Base-by-base conservation (phyloP, 2,888 invertebrate species). In the Apotomis capreana region DNA sequence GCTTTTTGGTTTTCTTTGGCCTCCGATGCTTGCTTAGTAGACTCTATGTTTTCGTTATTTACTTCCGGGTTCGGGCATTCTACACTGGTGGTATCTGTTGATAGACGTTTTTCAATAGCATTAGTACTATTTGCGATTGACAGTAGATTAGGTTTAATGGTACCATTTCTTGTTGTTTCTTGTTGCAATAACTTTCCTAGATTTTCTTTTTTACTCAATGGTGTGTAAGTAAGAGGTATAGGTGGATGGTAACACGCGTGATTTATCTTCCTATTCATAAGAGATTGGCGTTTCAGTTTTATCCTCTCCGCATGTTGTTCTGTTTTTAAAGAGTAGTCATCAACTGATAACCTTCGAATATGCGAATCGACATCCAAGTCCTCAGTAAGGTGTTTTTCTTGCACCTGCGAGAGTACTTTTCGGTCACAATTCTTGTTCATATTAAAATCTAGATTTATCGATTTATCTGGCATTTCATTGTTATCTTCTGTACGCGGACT, bases 201-300 rank as follows among this genome's bases (percentile, higher is more conserved):
- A 73, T 72, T 69, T 49, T 52, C 15, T 58, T 73, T 69, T 54
- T 63, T 72, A 46, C 52, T 63, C 5, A 79, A 74, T 40, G 89
- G 86, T 51, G 77, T 73, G 76, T 89, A 91, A 12, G 78, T 77
- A 49, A 92, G 79, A 10, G 90, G 82, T 71, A 92, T 92, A 0
- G 87, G 80, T 58, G 83, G 79, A 52, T 78, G 74, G 57, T 77
- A 74, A 70, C 78, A 84, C 15, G 75, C 74, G 77, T 86, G 82
- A 55, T 74, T 79, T 68, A 84, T 79, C 77, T 85, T 79, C 76
- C 90, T 85, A 77, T 89, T 89, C 26, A 89, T 74, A 76, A 92
- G 84, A 54, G 84, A 83, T 63, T 85, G 75, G 3, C 91, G 84
- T 80, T 92, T 92, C 44, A 78, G 82, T 72, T 78, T 80, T 37